Conservation (phyloP, 2,888 invertebrate genomes). For the Agrochola lota region DNA sequence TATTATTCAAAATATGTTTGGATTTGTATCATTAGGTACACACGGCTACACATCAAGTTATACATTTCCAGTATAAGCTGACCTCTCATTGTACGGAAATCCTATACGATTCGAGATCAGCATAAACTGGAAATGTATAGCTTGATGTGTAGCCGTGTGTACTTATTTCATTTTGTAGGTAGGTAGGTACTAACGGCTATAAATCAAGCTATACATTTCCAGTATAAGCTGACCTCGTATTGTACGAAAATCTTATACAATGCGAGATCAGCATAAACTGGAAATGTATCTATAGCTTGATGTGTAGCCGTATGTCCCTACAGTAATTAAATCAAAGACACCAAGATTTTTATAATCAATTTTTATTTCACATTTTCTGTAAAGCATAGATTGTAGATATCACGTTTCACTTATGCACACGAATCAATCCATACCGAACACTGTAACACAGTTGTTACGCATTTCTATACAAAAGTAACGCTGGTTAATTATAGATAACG, state of each 20-base stretch:
- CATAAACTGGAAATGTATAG: too few species aligned
- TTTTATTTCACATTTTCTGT: constrained; percentile 90
- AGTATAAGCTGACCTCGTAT: too few species aligned
- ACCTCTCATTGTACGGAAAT: too few species aligned
- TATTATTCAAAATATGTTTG: constrained; percentile 20
- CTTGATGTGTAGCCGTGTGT: too few species aligned
- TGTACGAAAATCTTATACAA: too few species aligned
- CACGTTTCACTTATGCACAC: constrained; percentile 90
- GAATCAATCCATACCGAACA: constrained; percentile 88
- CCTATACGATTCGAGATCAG: too few species aligned
- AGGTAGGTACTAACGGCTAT: not conserved
- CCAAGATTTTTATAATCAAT: constrained; percentile 82
- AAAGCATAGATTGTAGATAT: constrained; percentile 91
- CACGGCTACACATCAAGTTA: too few species aligned
- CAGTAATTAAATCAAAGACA: constrained; percentile 41
- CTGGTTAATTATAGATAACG: constrained; percentile 85
- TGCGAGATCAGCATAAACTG: too few species aligned
- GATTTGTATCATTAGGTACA: not conserved
- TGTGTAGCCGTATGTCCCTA: not conserved
- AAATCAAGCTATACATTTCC: too few species aligned
- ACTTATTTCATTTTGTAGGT: not conserved
- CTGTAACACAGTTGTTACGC: constrained; percentile 83
- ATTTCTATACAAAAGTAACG: constrained; percentile 88
- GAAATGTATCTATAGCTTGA: too few species aligned
- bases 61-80: too few species aligned